phyloP scores from a whole-genome alignment of 2,888 invertebrate species.

The Sesia bembeciformis region DNA sequence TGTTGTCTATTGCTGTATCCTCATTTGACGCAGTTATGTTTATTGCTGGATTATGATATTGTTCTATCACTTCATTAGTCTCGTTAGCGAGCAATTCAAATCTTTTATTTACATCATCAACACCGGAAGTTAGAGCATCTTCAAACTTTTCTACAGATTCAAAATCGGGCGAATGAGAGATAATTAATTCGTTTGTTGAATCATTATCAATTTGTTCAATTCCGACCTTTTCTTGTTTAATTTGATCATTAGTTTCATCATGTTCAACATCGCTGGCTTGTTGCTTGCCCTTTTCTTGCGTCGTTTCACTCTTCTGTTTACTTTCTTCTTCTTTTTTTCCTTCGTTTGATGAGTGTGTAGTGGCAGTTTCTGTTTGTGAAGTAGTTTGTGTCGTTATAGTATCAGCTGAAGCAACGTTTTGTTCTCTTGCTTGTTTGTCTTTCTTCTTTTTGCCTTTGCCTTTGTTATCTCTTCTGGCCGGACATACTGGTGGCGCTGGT shows the following conservation, averaged over 20 bases:
- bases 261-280: slow-evolving; percentile 17
- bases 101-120: slow-evolving; percentile 53
- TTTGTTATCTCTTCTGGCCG: slow-evolving; percentile 50
- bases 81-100: slow-evolving; percentile 59
- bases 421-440: slow-evolving; percentile 35
- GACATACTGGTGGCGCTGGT: slow-evolving; percentile 28
- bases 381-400: slow-evolving; percentile 4
- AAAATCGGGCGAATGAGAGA: slow-evolving; percentile 18
- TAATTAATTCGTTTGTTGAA: slow-evolving; percentile 6
- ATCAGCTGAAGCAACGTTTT: slow-evolving; percentile 15
- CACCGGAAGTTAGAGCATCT: slow-evolving; percentile 58
- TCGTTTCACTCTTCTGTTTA: slow-evolving; percentile 20
- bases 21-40: slow-evolving; percentile 45
- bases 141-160: slow-evolving; percentile 61
- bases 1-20: slow-evolving; percentile 21
- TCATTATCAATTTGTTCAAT: slow-evolving; percentile 5
- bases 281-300: slow-evolving; percentile 43
- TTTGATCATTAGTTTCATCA: not conserved
- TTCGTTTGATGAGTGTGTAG: slow-evolving; percentile 15
- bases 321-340: slow-evolving; percentile 28
- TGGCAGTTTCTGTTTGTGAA: slow-evolving; percentile 1
- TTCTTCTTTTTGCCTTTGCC: slow-evolving; percentile 54
- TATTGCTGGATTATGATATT: slow-evolving; percentile 40
- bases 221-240: not conserved
- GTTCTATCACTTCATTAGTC: slow-evolving; percentile 13